Conservation (phyloP, 1,140 invertebrate genomes). For the Chlorops oryzae region DNA sequence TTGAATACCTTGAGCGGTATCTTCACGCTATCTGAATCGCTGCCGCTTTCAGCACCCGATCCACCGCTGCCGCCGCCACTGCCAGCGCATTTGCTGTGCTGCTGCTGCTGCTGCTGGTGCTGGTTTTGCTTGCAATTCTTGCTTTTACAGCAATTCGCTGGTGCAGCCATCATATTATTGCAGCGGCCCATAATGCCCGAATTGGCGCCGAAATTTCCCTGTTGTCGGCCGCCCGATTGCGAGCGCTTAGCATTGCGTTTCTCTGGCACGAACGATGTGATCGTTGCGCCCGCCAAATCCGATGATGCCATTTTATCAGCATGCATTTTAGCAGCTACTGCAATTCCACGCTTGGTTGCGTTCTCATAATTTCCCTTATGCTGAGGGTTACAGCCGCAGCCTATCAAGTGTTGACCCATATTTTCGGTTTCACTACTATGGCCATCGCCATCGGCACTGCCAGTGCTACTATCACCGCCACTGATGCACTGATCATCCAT, state of each 20-base stretch:
- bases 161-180: too few species aligned
- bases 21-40: constrained; percentile 60
- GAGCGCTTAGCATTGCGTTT: constrained; percentile 44
- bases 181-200: too few species aligned
- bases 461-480: constrained; percentile 23
- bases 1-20: constrained; percentile 50
- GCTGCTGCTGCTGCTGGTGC: constrained; percentile 56
- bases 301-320: not conserved
- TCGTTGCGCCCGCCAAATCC: not conserved
- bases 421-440: constrained; percentile 51
- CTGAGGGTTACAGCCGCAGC: too few species aligned
- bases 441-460: constrained; percentile 46
- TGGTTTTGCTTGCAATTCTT: constrained; percentile 27
- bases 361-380: constrained; percentile 12
- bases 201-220: constrained; percentile 12
- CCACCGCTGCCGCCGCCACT: constrained; percentile 33
- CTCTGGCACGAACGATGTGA: constrained; percentile 16
- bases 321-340: too few species aligned
- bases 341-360: constrained; percentile 15
- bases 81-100: not conserved
- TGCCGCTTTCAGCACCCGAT: constrained; percentile 43
- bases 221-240: constrained; percentile 33
- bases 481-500: too few species aligned
- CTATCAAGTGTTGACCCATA: constrained; percentile 48
- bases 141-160: too few species aligned